Evolutionary conservation across 2,113 vertebrate genomes (phyloP), one percentile per base, ranked within the genome.

Genomic region (Chloropsis hardwickii): DNA sequence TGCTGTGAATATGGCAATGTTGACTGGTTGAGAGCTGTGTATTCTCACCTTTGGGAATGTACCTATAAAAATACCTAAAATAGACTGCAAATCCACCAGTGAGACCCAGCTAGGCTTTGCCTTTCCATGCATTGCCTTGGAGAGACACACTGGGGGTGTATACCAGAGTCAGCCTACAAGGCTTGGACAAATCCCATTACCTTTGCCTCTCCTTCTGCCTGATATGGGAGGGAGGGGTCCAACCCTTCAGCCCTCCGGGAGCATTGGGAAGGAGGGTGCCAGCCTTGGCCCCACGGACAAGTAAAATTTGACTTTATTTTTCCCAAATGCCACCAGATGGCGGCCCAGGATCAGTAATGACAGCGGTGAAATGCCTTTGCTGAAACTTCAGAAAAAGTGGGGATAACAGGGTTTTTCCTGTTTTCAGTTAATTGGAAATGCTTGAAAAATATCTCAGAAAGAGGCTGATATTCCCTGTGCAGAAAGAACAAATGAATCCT

Each of bases 291-390:
- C 7, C 17, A 1, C 2, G 8, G 11, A 13, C 0, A 1, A 31
- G 35, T 17, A 47, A 56, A 7, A 80, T 10, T 76, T 35, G 24
- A 10, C 6, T 50, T 62, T 58, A 7, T 67, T 97, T 92, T 92
- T 20, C 24, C 11, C 6, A 31, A 5, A 0, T 0, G 62, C 98
- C 98, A 97, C 96, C 81, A 95, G 98, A 65, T 96, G 98, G 98
- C 98, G 87, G 14, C 67, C 91, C 54, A 94, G 71, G 40, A 60
- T 89, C 45, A 17, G 21, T 23, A 69, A 35, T 23, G 42, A 5
- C 9, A 5, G 16, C 8, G 0, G 2, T 15, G 17, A n/a, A n/a
- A n/a, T 19, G 33, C 31, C 19, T 33, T 23, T 15, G 47, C 20
- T 25, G 10, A 54, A 60, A 39, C 8, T 10, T 39, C 14, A 2